Evolutionary conservation across 1,140 invertebrate species (phyloP).

Genomic region (Temnothorax curvispinosus): DNA sequence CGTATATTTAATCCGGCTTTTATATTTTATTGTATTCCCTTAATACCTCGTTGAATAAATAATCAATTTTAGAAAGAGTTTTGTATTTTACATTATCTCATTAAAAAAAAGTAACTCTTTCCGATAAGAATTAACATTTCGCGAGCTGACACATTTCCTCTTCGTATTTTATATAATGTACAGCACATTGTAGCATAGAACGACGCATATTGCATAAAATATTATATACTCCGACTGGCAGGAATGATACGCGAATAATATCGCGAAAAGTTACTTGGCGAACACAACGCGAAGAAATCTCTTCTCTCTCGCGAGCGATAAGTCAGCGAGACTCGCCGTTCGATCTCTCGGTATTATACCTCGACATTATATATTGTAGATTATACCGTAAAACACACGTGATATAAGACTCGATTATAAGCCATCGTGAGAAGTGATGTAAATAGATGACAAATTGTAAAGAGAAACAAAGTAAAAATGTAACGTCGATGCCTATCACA

Average conservation of each 20-base stretch:
- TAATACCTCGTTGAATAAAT: not conserved
- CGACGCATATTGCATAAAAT: not conserved
- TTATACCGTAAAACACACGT: slow-evolving; percentile 44
- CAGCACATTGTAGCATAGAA: slow-evolving; percentile 29
- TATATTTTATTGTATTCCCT: not conserved
- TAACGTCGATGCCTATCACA: slow-evolving; percentile 73
- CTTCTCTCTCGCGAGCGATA: slow-evolving; percentile 29
- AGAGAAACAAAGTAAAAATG: slow-evolving; percentile 46
- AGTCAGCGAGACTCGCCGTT: slow-evolving; percentile 5
- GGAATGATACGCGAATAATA: not conserved
- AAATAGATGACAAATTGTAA: slow-evolving; percentile 48
- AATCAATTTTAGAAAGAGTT: not conserved
- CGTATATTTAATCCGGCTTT: not conserved
- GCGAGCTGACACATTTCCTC: slow-evolving; percentile 10
- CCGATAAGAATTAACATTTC: slow-evolving; percentile 7
- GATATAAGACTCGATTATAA: slow-evolving; percentile 57
- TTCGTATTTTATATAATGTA: slow-evolving; percentile 47
- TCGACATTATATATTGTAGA: slow-evolving; percentile 42
- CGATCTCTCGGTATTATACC: slow-evolving; percentile 48
- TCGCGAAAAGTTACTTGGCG: slow-evolving; percentile 4
- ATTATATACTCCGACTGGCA: not conserved
- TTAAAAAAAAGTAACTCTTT: not conserved
- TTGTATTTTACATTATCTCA: not conserved
- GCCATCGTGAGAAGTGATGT: slow-evolving; percentile 26
- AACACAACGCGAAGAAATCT: not conserved